Evolutionary conservation across 2,797 vertebrate species (phyloP), one percentile per base, ranked within the genome.

Genomic region (Cyprinodon diabolis): DNA sequence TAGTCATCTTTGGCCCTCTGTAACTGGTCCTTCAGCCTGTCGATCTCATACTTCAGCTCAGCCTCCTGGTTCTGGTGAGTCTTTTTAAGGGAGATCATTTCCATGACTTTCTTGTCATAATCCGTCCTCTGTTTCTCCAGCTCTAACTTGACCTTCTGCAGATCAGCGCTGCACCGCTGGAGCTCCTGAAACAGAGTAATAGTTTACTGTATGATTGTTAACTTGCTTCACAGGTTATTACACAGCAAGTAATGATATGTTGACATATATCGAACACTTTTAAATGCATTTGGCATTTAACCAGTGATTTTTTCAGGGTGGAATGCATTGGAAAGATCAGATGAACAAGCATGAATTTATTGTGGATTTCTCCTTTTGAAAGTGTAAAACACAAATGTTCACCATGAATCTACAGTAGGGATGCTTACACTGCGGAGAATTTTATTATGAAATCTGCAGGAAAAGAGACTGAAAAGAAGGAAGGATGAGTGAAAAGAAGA

Each of bases 21-120:
- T 12, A 93, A 83, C 70, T 95, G 94, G 3, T 92, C 89, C 74
- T 94, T 96, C 13, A 97, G 85, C 68, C 95, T 89, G 77, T 96
- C 93, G 8, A 96, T 92, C 78, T 96, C 96, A 67, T 81, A 95
- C 69, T 92, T 88, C 4, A 91, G 93, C 48, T 94, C 94, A 3
- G 95, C 94, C 17, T 94, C 95, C 25, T 94, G 94, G 1, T 94
- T 92, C 83, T 92, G 89, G 71, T 95, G 88, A 23, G 89, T 58
- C 37, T 93, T 96, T 76, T 93, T 96, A 30, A 96, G 56, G 0
- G 82, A 73, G 0, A 90, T 93, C 58, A 97, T 86, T 87, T 98
- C 96, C 92, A 94, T 93, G 72, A 97, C 95, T 82, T 95, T 95
- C 79, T 92, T 95, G 85, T 91, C 95, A 49, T 83, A 89, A 67